Base-by-base conservation (phyloP, 2,888 invertebrate genomes). In the Drosophila pegasa region DNA sequence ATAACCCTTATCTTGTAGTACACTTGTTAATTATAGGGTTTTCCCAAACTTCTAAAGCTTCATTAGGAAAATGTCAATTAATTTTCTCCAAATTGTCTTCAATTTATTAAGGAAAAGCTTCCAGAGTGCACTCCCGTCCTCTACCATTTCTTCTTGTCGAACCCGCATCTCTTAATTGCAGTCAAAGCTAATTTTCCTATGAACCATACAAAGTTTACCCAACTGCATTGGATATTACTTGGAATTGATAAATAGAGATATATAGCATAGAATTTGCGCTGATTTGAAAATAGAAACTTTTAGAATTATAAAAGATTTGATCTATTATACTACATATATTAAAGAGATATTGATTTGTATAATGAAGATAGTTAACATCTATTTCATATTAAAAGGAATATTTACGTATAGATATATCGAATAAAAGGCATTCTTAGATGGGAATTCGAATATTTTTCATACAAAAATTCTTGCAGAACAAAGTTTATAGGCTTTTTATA, bases 141-240 rank as follows among this genome's bases (percentile, higher is more conserved):
- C 43, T 16, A 8, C 25, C n/a, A n/a, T n/a, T 9, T 10, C 25
- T 25, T 25, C 43, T 10, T 16, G 27, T 16, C 5, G 16, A 6
- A 5, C 43, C 43, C 43, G 43, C 43, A 45, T 45, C 10, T 27
- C 43, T 27, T 45, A 27, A 45, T 45, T 45, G 43, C 43, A 45
- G 43, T 6, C 25, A 43, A 43, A 25, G 22, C 8, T 3, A 14
- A 43, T 43, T 43, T 25, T 16, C 16, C 7, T 27, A 5, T 14
- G 9, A 3, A 0, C 8, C 8, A 41, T 1, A 9, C 22, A 22
- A 5, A 25, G 7, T 7, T 14, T 14, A 3, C 14, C 20, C 14
- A 22, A 8, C 3, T 20, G 12, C 22, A 9, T 8, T 2, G 43
- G 9, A 27, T 16, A 10, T 10, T 16, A 25, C 25, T 10, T 25